A percentile compares a stretch with the other conserved stretches of the same genome.
Conservation (phyloP, 2,797 vertebrate species). For the Sebastes flavidus region DNA sequence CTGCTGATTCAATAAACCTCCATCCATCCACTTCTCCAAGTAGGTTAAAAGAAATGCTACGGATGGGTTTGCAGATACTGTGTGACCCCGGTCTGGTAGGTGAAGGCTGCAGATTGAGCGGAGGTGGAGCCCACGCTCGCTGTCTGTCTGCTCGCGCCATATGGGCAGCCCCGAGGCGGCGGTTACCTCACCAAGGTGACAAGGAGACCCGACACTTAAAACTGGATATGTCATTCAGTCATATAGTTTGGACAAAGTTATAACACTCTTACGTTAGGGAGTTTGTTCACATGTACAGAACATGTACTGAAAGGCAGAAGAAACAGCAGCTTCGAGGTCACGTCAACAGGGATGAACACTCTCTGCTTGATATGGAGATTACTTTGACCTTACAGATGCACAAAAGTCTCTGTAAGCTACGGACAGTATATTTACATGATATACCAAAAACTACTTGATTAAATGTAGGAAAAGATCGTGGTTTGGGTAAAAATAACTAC, state of each 20-base stretch:
- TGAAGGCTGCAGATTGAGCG: constrained; percentile 60
- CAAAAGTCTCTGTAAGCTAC: no score
- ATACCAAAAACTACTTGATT: no score
- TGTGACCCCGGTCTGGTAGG: constrained; percentile 45
- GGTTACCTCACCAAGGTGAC: constrained; percentile 67
- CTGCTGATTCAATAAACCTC: not conserved
- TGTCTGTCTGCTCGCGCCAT: constrained; percentile 62
- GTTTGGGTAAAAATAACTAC: no score
- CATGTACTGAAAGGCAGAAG: not conserved
- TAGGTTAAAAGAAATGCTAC: constrained; percentile 42
- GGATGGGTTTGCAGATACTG: constrained; percentile 32
- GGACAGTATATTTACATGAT: no score
- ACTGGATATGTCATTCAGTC: constrained; percentile 6
- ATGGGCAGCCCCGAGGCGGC: constrained; percentile 66
- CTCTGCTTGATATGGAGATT: not conserved
- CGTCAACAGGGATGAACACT: not conserved
- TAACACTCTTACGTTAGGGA: not conserved
- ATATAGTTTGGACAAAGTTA: constrained; percentile 2
- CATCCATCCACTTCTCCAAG: constrained; percentile 10
- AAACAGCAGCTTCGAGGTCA: not conserved
- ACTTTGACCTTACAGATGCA: no score
- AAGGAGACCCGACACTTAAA: constrained; percentile 31
- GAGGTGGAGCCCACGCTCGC: constrained; percentile 48
- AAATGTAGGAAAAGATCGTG: no score
- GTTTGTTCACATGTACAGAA: not conserved